Evolutionary conservation across 2,888 invertebrate genomes (phyloP).

Genomic region (Andrena bicolor): DNA sequence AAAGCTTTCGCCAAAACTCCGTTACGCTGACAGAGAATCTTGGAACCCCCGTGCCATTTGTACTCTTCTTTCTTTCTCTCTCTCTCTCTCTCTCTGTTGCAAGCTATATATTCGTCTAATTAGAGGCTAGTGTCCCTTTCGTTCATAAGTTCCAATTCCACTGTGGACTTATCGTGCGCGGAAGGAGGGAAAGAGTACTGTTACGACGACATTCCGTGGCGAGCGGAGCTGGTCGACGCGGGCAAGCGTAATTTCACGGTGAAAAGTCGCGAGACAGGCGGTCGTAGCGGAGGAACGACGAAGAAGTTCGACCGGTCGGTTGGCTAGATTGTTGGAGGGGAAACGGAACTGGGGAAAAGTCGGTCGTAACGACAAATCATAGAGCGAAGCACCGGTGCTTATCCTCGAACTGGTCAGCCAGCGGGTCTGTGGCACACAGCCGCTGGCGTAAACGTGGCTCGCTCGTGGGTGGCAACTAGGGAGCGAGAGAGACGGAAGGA

Average conservation of each 20-base stretch:
- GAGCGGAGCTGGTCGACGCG: slow-evolving; percentile 13
- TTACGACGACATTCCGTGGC: slow-evolving; percentile 53
- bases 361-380: slow-evolving; percentile 65
- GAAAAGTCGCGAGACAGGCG: slow-evolving; percentile 50
- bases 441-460: slow-evolving; percentile 32
- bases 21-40: no score
- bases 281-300: slow-evolving; percentile 22
- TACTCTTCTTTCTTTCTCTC: no score
- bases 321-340: slow-evolving; percentile 8
- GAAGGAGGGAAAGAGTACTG: slow-evolving; percentile 39
- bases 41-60: no score
- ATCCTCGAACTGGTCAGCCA: slow-evolving; percentile 55
- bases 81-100: neutral
- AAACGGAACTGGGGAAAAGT: slow-evolving; percentile 56
- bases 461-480: slow-evolving; percentile 13
- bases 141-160: slow-evolving; percentile 9
- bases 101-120: slow-evolving; percentile 2
- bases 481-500: neutral
- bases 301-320: slow-evolving; percentile 44
- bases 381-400: slow-evolving; percentile 46
- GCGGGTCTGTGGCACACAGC: slow-evolving; percentile 51
- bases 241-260: slow-evolving; percentile 45
- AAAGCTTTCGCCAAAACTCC: no score
- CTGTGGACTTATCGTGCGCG: slow-evolving; percentile 10
- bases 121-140: neutral